Conservation (phyloP, 2,888 invertebrate species). For the Drosophila koepferae region DNA sequence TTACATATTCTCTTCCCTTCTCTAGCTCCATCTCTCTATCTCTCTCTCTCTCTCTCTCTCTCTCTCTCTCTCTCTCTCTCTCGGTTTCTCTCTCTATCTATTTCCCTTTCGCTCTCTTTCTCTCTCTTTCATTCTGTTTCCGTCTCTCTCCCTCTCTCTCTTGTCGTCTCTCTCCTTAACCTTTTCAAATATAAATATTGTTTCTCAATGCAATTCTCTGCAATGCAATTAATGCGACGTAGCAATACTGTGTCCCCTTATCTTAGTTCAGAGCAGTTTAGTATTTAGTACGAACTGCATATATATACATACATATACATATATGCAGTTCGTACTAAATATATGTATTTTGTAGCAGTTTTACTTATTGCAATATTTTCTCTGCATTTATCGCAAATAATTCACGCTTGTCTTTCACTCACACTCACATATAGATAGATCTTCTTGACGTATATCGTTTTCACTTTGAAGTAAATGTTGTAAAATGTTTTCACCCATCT, state of each 20-base stretch:
- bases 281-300: not conserved
- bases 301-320: not conserved
- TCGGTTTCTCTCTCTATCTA: too few species aligned
- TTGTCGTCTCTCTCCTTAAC: not conserved
- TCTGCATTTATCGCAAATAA: not conserved
- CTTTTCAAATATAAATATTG: not conserved
- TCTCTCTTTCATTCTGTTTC: too few species aligned
- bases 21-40: not conserved
- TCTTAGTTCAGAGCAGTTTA: not conserved
- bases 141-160: not conserved
- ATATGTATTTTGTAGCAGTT: not conserved
- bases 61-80: too few species aligned
- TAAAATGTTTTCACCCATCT: not conserved
- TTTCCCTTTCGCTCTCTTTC: too few species aligned
- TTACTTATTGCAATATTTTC: not conserved
- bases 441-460: not conserved
- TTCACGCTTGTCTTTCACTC: not conserved
- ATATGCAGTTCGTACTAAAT: too few species aligned
- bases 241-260: not conserved
- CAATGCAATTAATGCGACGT: not conserved
- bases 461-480: constrained; percentile 6
- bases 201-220: not conserved
- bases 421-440: not conserved
- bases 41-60: too few species aligned
- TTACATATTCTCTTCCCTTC: not conserved